Evolutionary conservation across 2,888 invertebrate species (phyloP), one percentile per base, ranked within the genome.

Genomic region (Achlya flavicornis): DNA sequence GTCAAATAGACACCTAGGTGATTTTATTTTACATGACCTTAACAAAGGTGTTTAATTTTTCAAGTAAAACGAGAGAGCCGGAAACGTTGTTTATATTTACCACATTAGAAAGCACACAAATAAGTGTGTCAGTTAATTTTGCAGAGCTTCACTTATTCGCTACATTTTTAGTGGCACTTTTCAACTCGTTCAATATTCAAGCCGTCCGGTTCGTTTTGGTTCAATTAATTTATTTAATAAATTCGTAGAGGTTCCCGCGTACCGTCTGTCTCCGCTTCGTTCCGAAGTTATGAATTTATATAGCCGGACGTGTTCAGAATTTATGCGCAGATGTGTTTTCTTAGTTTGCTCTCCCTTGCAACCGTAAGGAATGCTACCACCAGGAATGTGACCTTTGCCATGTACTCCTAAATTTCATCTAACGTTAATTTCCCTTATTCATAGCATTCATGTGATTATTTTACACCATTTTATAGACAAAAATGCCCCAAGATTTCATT

Each of bases 151-250:
- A 63, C 66, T 61, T 65, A 60, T 11, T 41, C 41, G 66, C 57
- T 65, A 72, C 67, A 69, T 70, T 68, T 70, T 66, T 69, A 74
- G 69, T 75, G 67, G 60, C 65, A 67, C 71, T 73, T 73, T 75
- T 76, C 72, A 69, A 71, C 75, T 75, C 73, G 75, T 83, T 85
- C 79, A 85, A 86, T 85, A 88, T 89, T 86, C 84, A 82, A 83
- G 78, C 77, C 84, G 82, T 85, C 75, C 77, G 78, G 77, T 87
- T 88, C 85, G 82, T 87, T 89, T 87, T 84, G 84, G 84, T 87
- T 86, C 87, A 90, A 90, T 90, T 92, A 91, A 90, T 91, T 90
- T 84, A 89, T 91, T 90, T 85, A 87, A 91, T 91, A 90, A 91
- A 90, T 91, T 90, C 86, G 81, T 81, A 78, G 81, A 82, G 84